A percentile compares a stretch with the other conserved stretches of the same genome.
phyloP scores from a whole-genome alignment of 2,797 vertebrate species.

The Acrossocheilus wenchowensis region DNA sequence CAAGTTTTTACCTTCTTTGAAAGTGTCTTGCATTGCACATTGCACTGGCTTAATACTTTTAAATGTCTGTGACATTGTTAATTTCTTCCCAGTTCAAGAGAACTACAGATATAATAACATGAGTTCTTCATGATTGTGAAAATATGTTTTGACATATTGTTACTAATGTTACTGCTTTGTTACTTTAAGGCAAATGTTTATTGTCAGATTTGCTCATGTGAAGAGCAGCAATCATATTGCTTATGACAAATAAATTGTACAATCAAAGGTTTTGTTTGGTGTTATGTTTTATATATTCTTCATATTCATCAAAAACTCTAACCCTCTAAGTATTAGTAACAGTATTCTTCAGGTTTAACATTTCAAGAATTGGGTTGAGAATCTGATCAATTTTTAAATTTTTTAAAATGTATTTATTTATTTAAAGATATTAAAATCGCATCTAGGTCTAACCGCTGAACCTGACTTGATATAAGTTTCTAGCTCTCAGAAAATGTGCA shows the following conservation, averaged over 20 bases:
- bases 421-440: background rate
- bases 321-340: background rate
- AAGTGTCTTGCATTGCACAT: background rate
- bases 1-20: constrained; percentile 1
- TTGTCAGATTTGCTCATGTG: background rate
- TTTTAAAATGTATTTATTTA: background rate
- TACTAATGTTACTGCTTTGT: background rate
- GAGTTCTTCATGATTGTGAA: constrained; percentile 1
- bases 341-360: background rate
- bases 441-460: background rate
- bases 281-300: background rate
- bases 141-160: constrained; percentile 1
- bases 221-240: constrained; percentile 19
- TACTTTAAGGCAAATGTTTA: background rate
- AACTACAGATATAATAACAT: background rate
- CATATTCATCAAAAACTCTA: background rate
- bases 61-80: constrained; percentile 31
- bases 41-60: background rate
- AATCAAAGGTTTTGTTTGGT: constrained; percentile 8
- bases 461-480: background rate
- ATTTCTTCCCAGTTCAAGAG: background rate
- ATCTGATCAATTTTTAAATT: too few relatives aligned
- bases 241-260: constrained; percentile 42
- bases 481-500: background rate
- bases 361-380: background rate